Evolutionary conservation across 2,888 invertebrate genomes (phyloP), one percentile per base, ranked within the genome.

Genomic region (Frankliniella intonsa): DNA sequence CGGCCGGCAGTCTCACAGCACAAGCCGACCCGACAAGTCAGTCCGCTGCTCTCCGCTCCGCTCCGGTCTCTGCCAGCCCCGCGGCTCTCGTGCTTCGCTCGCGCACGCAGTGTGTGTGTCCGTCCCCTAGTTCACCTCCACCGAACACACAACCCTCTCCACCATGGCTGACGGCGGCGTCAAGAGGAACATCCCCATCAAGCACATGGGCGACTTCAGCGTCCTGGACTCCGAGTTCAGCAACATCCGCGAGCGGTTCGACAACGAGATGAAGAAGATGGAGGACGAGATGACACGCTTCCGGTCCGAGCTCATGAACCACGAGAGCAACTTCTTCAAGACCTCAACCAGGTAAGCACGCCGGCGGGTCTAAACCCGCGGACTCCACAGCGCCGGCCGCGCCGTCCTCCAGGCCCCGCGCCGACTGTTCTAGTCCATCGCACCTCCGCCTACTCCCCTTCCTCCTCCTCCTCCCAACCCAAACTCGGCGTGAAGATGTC

Each of bases 261-360:
- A 98, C 89, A 94, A 94, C 84, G 98, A 98, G 91, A 98, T 98
- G 98, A 92, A 94, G 87, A 96, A 97, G 90, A 98, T 98, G 96
- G 98, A 98, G 90, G 97, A 97, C 87, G 98, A 98, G 90, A 98
- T 98, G 98, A 94, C 94, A 88, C 94, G 94, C 90, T 97, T 97
- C 90, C 92, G 97, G 86, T 94, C 95, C 85, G 96, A 97, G 88
- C 91, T 97, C 84, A 95, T 97, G 94, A 96, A 95, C 89, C 93
- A 95, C 87, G 97, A 97, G 89, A 94, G 95, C 87, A 94, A 94
- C 89, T 95, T 96, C 91, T 96, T 96, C 90, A 95, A 95, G 90
- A 94, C 93, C 88, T 94, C 95, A 86, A 93, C 94, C 87, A 95
- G 95, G 95, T 96, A 92, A 87, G 85, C 81, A 38, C 38, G 81